These are phyloP conservation scores for Porphyrio hochstetteri DNA, from an alignment of 2,113 vertebrate genomes.

Conservation along the genomic window DNA sequence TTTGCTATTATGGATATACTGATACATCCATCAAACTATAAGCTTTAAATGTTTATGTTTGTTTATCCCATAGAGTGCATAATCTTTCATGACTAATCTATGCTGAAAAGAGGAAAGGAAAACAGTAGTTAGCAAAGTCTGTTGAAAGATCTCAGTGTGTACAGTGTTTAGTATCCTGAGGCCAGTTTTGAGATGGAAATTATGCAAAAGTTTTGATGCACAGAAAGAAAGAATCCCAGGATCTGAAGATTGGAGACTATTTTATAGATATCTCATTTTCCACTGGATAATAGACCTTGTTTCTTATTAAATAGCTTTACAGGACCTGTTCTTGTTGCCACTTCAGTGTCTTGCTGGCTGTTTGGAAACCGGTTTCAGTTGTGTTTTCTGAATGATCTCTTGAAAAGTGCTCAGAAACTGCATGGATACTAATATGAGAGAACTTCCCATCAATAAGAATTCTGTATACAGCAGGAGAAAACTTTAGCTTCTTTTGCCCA, in stretches of 20 bases:
- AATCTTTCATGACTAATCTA: not conserved
- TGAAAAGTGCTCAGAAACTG: not conserved
- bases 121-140: not conserved
- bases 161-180: not conserved
- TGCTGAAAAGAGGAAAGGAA: not conserved
- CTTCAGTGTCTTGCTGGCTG: not conserved
- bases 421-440: not conserved
- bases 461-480: not conserved
- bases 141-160: not conserved
- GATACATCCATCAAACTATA: not conserved
- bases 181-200: not conserved
- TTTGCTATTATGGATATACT: not conserved
- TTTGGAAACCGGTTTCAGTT: not conserved
- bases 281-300: not conserved
- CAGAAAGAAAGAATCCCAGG: not conserved
- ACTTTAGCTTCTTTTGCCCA: not conserved
- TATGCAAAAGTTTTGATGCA: not conserved
- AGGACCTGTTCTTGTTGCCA: not conserved
- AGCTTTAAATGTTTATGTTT: not conserved
- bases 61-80: not conserved
- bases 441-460: not conserved
- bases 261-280: not conserved
- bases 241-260: rapidly evolving
- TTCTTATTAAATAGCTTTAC: not conserved
- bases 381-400: not conserved